Base-by-base conservation (phyloP, 2,888 invertebrate genomes). In the Eupithecia dodoneata region DNA sequence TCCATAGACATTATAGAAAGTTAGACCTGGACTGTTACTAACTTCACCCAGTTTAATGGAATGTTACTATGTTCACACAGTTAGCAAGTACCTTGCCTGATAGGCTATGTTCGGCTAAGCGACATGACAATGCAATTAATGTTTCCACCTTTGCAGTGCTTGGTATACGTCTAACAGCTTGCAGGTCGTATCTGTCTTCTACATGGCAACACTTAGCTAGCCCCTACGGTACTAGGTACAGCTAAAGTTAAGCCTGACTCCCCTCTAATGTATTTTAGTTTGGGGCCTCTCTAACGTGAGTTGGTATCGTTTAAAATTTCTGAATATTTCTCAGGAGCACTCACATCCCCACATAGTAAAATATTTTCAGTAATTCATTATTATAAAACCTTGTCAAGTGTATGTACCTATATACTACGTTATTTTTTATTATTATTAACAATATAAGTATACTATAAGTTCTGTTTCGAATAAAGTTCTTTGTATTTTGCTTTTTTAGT, bases 41-140 rank as follows among this genome's bases (percentile, higher is more conserved):
- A 18, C 10, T 63, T 6, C 18, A 18, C 2, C 18, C 59, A 63
- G 44, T 44, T 72, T 30, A 30, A 30, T 30, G 30, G 30, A 9
- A 30, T 63, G 59, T 59, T 59, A 59, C 59, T 63, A 63, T 30
- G 4, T 63, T 6, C 18, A 18, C 2, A 9, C 59, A 63, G 44
- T 59, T 72, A 45, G 15, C 41, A 10, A 73, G 71, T 63, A 77
- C 72, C 47, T 42, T 30, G 12, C 55, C 47, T 30, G 12, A 41
- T n/a, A 42, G 74, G 69, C 52, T 10, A 30, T 66, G 74, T 70
- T 70, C 63, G 69, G 63, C 42, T 47, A 47, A 63, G 59, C 69
- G 75, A 77, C 77, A 77, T 18, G 74, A 66, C 65, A 77, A 70
- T 72, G 63, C 77, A 77, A 77, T 77, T 77, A 77, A 72, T 74